Evolutionary conservation across 2,888 invertebrate species (phyloP).

Genomic region (Brenthis hecate): DNA sequence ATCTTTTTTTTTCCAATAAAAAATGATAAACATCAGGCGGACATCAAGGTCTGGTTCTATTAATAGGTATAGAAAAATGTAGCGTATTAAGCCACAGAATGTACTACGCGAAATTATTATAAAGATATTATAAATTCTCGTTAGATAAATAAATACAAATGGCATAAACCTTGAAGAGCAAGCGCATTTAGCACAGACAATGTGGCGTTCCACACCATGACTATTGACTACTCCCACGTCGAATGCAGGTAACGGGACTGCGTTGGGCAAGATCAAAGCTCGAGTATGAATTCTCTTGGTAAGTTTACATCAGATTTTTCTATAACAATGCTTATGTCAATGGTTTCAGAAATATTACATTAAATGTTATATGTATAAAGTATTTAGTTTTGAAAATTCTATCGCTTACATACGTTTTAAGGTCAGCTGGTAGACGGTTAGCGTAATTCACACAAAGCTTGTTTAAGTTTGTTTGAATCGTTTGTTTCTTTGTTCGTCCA

Average conservation of each 20-base stretch:
- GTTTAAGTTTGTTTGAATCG: neutral
- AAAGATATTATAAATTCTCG: no score
- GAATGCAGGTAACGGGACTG: conserved; percentile 56
- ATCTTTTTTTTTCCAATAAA: no score
- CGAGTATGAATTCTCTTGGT: conserved; percentile 43
- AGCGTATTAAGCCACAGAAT: no score
- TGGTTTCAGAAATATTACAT: no score
- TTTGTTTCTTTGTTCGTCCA: conserved; percentile 4
- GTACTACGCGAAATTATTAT: no score
- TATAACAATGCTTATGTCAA: no score
- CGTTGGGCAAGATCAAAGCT: conserved; percentile 40
- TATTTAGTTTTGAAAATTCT: conserved; percentile 39
- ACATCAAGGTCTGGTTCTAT: no score
- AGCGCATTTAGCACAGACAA: conserved; percentile 45
- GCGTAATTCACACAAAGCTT: neutral
- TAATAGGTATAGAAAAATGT: no score
- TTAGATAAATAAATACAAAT: conserved; percentile 1
- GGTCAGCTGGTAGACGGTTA: neutral
- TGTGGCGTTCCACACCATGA: conserved; percentile 54
- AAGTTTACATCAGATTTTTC: no score
- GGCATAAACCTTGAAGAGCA: neutral
- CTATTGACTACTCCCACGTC: conserved; percentile 50
- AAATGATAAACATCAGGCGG: no score
- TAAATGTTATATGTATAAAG: no score
- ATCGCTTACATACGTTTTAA: neutral